Percentiles rank a stretch among this genome's conserved stretches.
phyloP scores from a whole-genome alignment of 1,140 invertebrate species.

The Steinernema feltiae region DNA sequence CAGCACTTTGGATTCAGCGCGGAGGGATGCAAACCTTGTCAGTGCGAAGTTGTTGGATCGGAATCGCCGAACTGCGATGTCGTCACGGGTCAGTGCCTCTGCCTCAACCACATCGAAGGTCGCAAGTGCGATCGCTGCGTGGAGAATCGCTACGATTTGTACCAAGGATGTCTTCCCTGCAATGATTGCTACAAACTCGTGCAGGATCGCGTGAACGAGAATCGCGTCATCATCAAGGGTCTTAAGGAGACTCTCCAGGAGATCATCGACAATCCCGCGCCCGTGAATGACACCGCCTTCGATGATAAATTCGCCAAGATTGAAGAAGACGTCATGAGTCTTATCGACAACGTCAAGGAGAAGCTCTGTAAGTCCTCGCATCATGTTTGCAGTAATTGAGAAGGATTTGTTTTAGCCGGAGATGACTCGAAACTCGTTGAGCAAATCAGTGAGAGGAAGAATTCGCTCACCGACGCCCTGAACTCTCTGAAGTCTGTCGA shows the following conservation, averaged over 20 bases:
- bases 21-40: constrained; percentile 60
- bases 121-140: constrained; percentile 82
- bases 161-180: constrained; percentile 47
- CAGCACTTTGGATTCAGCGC: constrained; percentile 81
- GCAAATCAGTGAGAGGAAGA: constrained; percentile 42
- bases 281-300: constrained; percentile 50
- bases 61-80: constrained; percentile 53
- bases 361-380: constrained; percentile 45
- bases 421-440: constrained; percentile 42
- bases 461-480: constrained; percentile 36
- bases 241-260: constrained; percentile 51
- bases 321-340: constrained; percentile 33
- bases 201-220: constrained; percentile 47
- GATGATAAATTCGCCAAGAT: constrained; percentile 48
- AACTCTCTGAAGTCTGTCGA: constrained; percentile 40
- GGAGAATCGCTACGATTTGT: constrained; percentile 40
- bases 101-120: constrained; percentile 93
- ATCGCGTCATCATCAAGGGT: constrained; percentile 35
- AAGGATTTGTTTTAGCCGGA: constrained; percentile 39
- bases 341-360: constrained; percentile 40
- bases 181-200: constrained; percentile 57
- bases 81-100: constrained; percentile 70
- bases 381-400: neutral
- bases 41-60: constrained; percentile 50
- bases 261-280: constrained; percentile 56